Percentiles rank a stretch among this genome's conserved stretches.
Evolutionary conservation across 2,888 invertebrate genomes (phyloP).

Genomic region (Craniophora ligustri): DNA sequence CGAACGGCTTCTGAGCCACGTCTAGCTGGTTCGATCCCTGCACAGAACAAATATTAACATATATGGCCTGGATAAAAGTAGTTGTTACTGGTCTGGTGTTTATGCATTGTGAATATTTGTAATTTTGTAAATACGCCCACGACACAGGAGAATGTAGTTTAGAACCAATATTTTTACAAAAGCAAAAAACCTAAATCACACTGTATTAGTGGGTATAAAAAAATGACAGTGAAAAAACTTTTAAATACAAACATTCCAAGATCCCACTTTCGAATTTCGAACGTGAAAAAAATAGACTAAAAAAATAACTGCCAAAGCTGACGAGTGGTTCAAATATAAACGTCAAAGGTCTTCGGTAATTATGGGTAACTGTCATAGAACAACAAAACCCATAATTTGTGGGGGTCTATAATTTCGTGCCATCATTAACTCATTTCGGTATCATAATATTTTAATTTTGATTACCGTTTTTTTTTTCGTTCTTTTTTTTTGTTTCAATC

Average conservation of each 20-base stretch:
- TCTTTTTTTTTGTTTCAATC: slow-evolving; percentile 13
- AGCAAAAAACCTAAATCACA: too few species aligned
- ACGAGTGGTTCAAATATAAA: slow-evolving; percentile 45
- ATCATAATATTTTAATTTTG: slow-evolving; percentile 51
- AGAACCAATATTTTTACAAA: too few species aligned
- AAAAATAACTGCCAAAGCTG: slow-evolving; percentile 22
- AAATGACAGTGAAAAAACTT: not conserved
- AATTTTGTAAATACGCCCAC: too few species aligned
- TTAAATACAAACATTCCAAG: not conserved
- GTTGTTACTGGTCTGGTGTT: too few species aligned
- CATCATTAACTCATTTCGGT: slow-evolving; percentile 47
- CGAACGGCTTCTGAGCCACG: too few species aligned
- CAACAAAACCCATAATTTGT: slow-evolving; percentile 41
- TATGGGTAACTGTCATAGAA: slow-evolving; percentile 51
- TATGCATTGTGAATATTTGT: too few species aligned
- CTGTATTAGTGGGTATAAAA: not conserved
- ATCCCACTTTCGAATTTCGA: not conserved
- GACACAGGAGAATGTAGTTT: too few species aligned
- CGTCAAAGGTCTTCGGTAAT: slow-evolving; percentile 49
- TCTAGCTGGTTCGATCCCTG: too few species aligned
- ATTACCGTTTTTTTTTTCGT: slow-evolving; percentile 29
- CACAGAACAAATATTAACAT: too few species aligned
- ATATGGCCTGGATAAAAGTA: too few species aligned
- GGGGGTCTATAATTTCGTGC: slow-evolving; percentile 45
- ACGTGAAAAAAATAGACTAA: not conserved